Evolutionary conservation across 2,888 invertebrate genomes (phyloP), one percentile per base, ranked within the genome.

Genomic region (Lacanobia wlatinum): DNA sequence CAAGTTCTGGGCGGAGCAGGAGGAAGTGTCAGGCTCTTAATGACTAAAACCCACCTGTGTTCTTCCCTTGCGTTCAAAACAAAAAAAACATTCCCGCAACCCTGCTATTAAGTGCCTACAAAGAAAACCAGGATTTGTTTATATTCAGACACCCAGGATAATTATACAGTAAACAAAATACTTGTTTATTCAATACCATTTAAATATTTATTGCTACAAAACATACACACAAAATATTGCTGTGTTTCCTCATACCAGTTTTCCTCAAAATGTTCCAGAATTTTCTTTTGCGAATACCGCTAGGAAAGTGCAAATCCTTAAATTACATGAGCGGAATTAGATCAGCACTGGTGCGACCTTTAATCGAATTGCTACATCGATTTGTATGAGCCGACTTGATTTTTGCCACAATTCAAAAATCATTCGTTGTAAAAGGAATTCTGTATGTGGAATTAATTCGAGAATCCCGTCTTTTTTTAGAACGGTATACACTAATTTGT

Each of bases 321-420:
- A 69, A 72, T 75, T 40, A 68, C 53, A 67, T 52, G 46, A 62
- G 43, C 50, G 50, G 60, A 75, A 81, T 78, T 65, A 73, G 59
- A 73, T 78, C 59, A 65, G 48, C 40, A 14, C 48, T 46, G 56
- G 53, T 63, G 28, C 40, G 55, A 64, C 48, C 65, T 66, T 38
- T 70, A 78, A 81, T 73, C 70, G 23, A 62, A 73, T 83, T 73
- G 48, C 58, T 59, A 70, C 65, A 48, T 23, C 59, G 50, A 81
- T 76, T 81, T 73, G 52, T 81, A 58, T 52, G 40, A 52, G 55
- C 50, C 14, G 34, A 67, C 23, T 71, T 75, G 28, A 84, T 70
- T 84, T 75, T 67, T 73, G 60, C 23, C 52, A 48, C 67, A 64
- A 38, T 73, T 65, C 40, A 23, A 68, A 77, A 70, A 73, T 66